Evolutionary conservation across 2,797 vertebrate species (phyloP), one percentile per base, ranked within the genome.

Genomic region (Toxotes lorentzi): DNA sequence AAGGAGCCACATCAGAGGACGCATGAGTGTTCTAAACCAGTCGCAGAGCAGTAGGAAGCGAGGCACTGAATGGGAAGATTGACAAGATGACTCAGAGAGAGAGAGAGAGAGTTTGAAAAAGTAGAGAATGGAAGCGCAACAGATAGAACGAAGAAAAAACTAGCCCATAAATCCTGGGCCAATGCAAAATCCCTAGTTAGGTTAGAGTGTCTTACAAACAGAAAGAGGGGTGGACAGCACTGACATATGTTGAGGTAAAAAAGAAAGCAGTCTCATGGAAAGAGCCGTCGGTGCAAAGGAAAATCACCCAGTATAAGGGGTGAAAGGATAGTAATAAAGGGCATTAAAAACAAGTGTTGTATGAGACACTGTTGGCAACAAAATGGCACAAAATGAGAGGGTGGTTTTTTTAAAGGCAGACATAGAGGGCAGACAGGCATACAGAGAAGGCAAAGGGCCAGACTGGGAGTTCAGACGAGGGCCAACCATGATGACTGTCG

Each of bases 1-100:
- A 88, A 91, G 87, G 74, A 83, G 67, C 60, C 77, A 77, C 85
- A 87, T 90, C 76, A 86, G 78, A 91, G 82, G 82, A 69, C 76
- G 75, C 68, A 53, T 61, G 57, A 84, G 79, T 78, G 82, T 63
- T 87, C 68, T 70, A 79, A 88, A 85, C 59, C 63, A 58, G 84
- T 73, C 74, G 43, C 65, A 70, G 76, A 86, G 78, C 59, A 41
- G 56, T 64, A 67, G 82, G 84, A 85, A 80, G 79, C 3, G 11
- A 77, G 43, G 65, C 56, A 2, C 62, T 72, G 77, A 91, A 78
- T 78, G 67, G 58, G 51, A 58, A 76, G 81, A 86, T 79, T 86
- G 89, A 85, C 85, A 83, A 81, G 82, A 89, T 84, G 85, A 81
- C 75, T 84, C 71, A 56, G 45, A 78, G 53, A 24, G 47, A 51